A percentile compares a stretch with the other conserved stretches of the same genome.
These are phyloP conservation scores for Archegozetes longisetosus DNA, from an alignment of 1,140 invertebrate genomes.

Conservation along the genomic window DNA sequence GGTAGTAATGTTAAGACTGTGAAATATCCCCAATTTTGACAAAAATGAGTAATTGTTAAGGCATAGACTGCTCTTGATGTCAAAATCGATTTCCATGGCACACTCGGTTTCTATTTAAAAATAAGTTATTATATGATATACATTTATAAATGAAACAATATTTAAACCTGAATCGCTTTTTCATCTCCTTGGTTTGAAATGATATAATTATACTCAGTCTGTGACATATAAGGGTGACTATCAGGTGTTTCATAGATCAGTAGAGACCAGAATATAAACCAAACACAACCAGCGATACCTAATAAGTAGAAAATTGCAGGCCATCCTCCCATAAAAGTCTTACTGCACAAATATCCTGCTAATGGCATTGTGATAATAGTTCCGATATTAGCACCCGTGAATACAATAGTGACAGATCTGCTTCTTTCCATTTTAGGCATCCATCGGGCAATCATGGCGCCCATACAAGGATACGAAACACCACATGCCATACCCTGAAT, in stretches of 20 bases:
- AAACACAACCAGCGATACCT: conserved; percentile 14
- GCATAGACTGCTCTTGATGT: conserved; percentile 75
- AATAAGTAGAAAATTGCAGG: conserved; percentile 18
- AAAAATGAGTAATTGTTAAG: conserved; percentile 70
- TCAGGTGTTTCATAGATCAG: conserved; percentile 15
- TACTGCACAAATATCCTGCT: conserved; percentile 9
- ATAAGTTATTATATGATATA: neutral
- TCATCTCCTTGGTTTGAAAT: conserved; percentile 31
- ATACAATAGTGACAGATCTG: conserved; percentile 5
- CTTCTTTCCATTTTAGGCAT: conserved; percentile 13
- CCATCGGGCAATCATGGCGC: conserved; percentile 28
- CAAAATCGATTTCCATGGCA: conserved; percentile 64
- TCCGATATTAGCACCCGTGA: conserved; percentile 25
- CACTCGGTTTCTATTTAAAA: conserved; percentile 30
- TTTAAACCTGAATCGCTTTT: conserved; percentile 18
- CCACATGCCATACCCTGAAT: conserved; percentile 24
- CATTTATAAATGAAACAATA: neutral
- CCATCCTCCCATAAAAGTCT: conserved; percentile 18
- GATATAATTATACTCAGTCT: conserved; percentile 28
- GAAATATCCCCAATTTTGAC: conserved; percentile 87
- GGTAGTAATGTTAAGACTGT: conserved; percentile 83
- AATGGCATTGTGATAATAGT: conserved; percentile 24
- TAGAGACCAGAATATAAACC: conserved; percentile 18
- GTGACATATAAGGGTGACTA: conserved; percentile 16
- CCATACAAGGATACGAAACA: conserved; percentile 27